Base-by-base conservation (phyloP, 2,113 vertebrate genomes). In the Corydoras sp. region DNA sequence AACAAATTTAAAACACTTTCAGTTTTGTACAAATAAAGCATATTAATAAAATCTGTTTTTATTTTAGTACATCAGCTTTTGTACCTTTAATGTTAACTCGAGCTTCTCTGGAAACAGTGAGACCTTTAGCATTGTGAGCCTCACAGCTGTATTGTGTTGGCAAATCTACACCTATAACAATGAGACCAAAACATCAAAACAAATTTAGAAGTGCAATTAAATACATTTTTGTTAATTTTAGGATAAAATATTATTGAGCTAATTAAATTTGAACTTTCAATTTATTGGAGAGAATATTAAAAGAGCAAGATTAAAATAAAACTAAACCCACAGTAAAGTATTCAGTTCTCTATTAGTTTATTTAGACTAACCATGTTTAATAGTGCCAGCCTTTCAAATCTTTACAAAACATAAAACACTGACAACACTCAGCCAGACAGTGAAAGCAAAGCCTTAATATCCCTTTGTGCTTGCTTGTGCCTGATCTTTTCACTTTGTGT, bases 81-180 rank as follows among this genome's bases (percentile, higher is more conserved):
- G 82, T 82, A 98, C 97, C 94, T 93, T 98, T 99, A 55, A 99
- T 86, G 74, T 95, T 92, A 85, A 98, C 74, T 24, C 87, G 88
- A 51, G 89, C 91, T 0, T 90, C 93, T 70, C 78, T 92, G 76
- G 90, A 97, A 0, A 91, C 92, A 0, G 90, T 86, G 75, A 99
- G 82, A 2, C 96, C 97, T 78, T 92, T 96, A 0, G 59, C 56
- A 65, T 98, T 99, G 82, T 90, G 81, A 29, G 96, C 97, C 79
- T 96, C 95, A 9, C 97, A 99, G 75, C 93, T 96, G 87, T 95
- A 97, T 72, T 85, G 81, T 0, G 93, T 91, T 0, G 79, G 62
- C 73, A 90, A 81, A 0, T 85, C 81, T 64, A 97, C 86, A 86
- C 95, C 97, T 91, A 74, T 1, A 55, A 13, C 10, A 68, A 15